phyloP scores from a whole-genome alignment of 2,888 invertebrate species.

The Cerastis rubricosa region DNA sequence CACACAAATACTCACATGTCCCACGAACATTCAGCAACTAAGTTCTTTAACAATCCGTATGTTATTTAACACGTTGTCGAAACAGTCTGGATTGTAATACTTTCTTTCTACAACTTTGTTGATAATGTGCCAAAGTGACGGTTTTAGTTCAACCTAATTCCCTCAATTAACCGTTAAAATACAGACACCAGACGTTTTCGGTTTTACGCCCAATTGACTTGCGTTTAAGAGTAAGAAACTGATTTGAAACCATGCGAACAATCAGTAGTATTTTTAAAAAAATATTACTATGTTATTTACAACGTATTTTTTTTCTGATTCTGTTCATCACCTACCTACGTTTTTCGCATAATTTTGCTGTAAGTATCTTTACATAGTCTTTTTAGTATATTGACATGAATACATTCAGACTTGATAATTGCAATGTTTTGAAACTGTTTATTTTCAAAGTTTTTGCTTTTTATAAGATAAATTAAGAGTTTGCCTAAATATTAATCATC shows the following conservation, averaged over 20 bases:
- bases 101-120: slow-evolving; percentile 41
- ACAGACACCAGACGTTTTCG: slow-evolving; percentile 12
- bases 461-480: no score
- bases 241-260: background rate
- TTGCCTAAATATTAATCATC: no score
- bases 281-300: background rate
- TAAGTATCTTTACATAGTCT: background rate
- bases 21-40: background rate
- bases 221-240: background rate
- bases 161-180: slow-evolving; percentile 29
- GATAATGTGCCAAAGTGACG: slow-evolving; percentile 50
- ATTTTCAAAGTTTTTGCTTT: background rate
- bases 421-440: background rate
- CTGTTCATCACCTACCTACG: background rate
- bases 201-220: slow-evolving; percentile 21
- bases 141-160: slow-evolving; percentile 51
- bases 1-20: slow-evolving; percentile 3
- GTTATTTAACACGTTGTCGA: slow-evolving; percentile 12
- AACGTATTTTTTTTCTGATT: background rate
- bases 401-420: background rate
- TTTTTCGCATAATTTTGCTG: background rate
- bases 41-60: slow-evolving; percentile 12
- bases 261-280: background rate
- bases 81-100: slow-evolving; percentile 24
- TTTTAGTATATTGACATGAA: background rate